Evolutionary conservation across 2,797 vertebrate species (phyloP), one percentile per base, ranked within the genome.

Genomic region (Erethizon dorsatum): DNA sequence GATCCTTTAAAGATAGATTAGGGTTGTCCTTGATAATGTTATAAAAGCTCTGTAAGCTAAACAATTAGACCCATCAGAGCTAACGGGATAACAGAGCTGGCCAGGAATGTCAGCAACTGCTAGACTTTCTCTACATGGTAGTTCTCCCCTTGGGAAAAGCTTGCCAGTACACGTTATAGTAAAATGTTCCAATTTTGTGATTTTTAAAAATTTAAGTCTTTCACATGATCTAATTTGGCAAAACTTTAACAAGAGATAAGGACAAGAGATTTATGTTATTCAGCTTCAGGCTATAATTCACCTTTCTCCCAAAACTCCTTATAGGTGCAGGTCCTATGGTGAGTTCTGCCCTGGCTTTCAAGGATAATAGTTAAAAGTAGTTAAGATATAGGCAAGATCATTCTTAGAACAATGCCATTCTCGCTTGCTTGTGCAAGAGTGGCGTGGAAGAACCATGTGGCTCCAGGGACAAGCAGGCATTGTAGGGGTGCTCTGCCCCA

Each of bases 191-290:
- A 73, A 31, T 71, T 90, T 80, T 73, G 8, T 22, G 93, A 47
- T 24, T 80, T 79, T 67, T 28, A 18, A 33, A 83, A 94, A 78
- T 93, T 56, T 77, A 26, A 0, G 10, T 88, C 17, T 97, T 94
- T 57, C 73, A 63, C n/a, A 77, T 33, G 4, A 24, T 45, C 50
- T 82, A 77, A 82, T 92, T 71, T 90, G 20, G 17, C 3, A 28
- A 54, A 94, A 52, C 2, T 79, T 83, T 86, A 90, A 89, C 24
- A 91, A 52, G 31, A 54, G 37, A 65, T 50, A 95, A 95, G 24
- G n/a, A 82, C 37, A 95, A 77, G 20, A 54, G 28, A 87, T 50
- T 85, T 83, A 67, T 22, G 6, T 4, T 41, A 73, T 56, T 82
- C 88, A 59, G 18, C 28, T 8, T 65, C 57, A 90, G 52, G 69